Evolutionary conservation across 2,888 invertebrate genomes (phyloP).

Genomic region (Syritta pipiens): DNA sequence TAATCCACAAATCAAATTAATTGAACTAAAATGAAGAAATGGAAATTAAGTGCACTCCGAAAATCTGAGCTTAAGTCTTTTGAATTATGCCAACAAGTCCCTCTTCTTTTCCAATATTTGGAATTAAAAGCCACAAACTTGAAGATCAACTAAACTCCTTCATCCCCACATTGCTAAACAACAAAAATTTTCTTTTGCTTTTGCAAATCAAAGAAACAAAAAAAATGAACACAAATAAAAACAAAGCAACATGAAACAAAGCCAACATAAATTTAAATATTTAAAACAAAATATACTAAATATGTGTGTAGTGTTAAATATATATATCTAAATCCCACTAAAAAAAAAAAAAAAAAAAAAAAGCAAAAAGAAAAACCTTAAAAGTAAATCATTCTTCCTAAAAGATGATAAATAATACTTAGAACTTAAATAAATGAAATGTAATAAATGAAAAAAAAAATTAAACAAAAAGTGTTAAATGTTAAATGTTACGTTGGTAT

Average conservation of each 20-base stretch:
- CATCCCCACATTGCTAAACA: slow-evolving; percentile 5
- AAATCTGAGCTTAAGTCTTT: too few species aligned
- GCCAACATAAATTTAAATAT: slow-evolving; percentile 66
- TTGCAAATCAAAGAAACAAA: slow-evolving; percentile 69
- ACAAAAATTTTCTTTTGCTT: slow-evolving; percentile 41
- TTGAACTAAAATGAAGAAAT: too few species aligned
- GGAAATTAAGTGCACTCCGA: too few species aligned
- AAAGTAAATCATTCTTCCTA: slow-evolving; percentile 42
- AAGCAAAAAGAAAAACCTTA: slow-evolving; percentile 49
- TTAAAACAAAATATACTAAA: slow-evolving; percentile 67
- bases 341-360: slow-evolving; percentile 36
- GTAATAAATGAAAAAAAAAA: slow-evolving; percentile 63
- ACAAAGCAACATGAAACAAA: slow-evolving; percentile 49
- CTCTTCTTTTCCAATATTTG: too few species aligned
- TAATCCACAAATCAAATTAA: too few species aligned
- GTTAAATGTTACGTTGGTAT: slow-evolving; percentile 71
- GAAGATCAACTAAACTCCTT: too few species aligned
- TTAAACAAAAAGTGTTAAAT: slow-evolving; percentile 69
- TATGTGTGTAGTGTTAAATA: slow-evolving; percentile 70
- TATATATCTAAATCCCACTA: slow-evolving; percentile 63
- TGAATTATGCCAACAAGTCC: too few species aligned
- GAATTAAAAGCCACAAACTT: too few species aligned
- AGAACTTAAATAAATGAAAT: slow-evolving; percentile 69
- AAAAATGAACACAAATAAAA: slow-evolving; percentile 37
- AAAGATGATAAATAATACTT: slow-evolving; percentile 63